A percentile compares a stretch with the other conserved stretches of the same genome.
phyloP scores from a whole-genome alignment of 2,113 vertebrate species.

The Eublepharis macularius region DNA sequence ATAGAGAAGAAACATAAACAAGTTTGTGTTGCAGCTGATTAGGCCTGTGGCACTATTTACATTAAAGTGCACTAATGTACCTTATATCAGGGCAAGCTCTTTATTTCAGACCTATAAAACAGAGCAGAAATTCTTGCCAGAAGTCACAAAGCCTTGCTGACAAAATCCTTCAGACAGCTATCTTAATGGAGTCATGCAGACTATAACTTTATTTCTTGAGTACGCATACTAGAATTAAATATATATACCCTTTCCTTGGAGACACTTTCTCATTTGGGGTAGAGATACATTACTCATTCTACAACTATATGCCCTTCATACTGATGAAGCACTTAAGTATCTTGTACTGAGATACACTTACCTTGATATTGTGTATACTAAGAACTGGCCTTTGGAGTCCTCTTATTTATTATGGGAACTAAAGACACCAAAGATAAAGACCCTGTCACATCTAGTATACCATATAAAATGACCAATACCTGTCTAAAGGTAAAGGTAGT shows the following conservation, averaged over 20 bases:
- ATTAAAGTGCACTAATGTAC: not conserved
- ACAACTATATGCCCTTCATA: not conserved
- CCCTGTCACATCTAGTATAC: too few species aligned
- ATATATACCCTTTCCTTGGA: not conserved
- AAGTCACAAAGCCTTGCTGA: not conserved
- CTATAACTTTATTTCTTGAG: not conserved
- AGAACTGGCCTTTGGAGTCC: not conserved
- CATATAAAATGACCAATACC: too few species aligned
- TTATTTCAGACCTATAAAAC: not conserved
- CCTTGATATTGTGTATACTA: not conserved
- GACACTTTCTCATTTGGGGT: not conserved
- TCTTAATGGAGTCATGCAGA: not conserved
- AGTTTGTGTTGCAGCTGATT: not conserved
- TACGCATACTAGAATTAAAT: not conserved
- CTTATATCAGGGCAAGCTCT: not conserved
- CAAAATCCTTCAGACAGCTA: not conserved
- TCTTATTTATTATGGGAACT: not conserved
- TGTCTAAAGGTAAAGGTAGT: too few species aligned
- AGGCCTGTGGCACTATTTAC: not conserved
- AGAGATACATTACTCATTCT: not conserved
- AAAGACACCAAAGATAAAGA: too few species aligned
- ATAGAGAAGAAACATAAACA: rapidly evolving
- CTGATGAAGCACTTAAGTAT: not conserved
- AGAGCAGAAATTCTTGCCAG: not conserved
- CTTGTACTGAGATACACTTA: not conserved